Percentiles rank a stretch among this genome's conserved stretches.
phyloP scores from a whole-genome alignment of 2,888 invertebrate genomes.

The Phlogophora meticulosa region DNA sequence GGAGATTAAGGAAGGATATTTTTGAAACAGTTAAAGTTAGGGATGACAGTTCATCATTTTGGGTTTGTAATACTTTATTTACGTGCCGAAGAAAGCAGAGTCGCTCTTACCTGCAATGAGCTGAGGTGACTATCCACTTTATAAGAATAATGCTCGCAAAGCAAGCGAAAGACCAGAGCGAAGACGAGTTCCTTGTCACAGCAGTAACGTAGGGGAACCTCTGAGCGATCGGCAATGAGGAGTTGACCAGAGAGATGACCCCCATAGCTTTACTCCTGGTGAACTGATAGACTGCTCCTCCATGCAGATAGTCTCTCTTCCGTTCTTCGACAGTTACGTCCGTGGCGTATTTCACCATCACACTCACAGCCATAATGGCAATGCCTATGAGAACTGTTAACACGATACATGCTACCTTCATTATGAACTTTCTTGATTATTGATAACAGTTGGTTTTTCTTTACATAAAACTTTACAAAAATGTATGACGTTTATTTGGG shows the following conservation, averaged over 20 bases:
- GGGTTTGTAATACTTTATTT: too few relatives aligned
- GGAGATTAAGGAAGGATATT: too few relatives aligned
- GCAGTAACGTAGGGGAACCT: constrained; percentile 84
- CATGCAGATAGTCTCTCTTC: constrained; percentile 68
- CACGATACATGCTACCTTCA: constrained; percentile 83
- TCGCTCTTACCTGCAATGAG: constrained; percentile 76
- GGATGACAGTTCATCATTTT: too few relatives aligned
- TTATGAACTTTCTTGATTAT: constrained; percentile 45
- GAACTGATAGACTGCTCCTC: constrained; percentile 70
- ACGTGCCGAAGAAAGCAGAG: background rate
- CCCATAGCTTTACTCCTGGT: constrained; percentile 72
- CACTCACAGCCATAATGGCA: constrained; percentile 83
- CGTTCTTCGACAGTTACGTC: constrained; percentile 81
- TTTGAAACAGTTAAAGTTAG: too few relatives aligned
- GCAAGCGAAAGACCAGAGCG: constrained; percentile 80
- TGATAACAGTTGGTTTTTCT: background rate
- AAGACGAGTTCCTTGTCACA: constrained; percentile 75
- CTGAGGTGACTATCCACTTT: constrained; percentile 84
- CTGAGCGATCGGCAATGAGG: constrained; percentile 60
- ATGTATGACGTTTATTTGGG: background rate
- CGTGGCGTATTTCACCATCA: constrained; percentile 87
- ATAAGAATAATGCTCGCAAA: constrained; percentile 82
- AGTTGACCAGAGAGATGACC: constrained; percentile 75
- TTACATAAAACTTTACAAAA: background rate
- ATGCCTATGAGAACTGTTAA: constrained; percentile 77